These are phyloP conservation scores for Microplitis demolitor DNA, from an alignment of 1,140 invertebrate species.

Conservation along the genomic window DNA sequence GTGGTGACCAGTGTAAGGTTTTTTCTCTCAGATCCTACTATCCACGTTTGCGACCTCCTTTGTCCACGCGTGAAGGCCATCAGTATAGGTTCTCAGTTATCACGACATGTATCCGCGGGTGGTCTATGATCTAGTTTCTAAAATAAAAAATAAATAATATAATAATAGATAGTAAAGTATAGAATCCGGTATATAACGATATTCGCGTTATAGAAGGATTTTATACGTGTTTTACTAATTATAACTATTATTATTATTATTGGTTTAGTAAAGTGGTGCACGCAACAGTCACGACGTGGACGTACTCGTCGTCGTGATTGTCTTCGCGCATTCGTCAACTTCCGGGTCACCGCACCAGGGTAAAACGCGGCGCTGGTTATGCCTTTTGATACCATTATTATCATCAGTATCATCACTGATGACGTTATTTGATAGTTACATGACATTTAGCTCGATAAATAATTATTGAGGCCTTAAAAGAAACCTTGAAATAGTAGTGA, in stretches of 20 bases:
- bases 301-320: background rate
- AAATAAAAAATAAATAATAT: background rate
- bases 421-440: background rate
- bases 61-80: conserved; percentile 16
- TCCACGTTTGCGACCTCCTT: conserved; percentile 19
- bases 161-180: too few species aligned
- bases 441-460: too few species aligned
- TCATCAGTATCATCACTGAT: background rate
- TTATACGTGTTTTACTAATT: background rate
- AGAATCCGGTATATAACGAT: too few species aligned
- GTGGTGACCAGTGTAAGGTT: conserved; percentile 7
- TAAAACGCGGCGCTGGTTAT: background rate
- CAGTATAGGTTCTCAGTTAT: too few species aligned
- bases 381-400: background rate
- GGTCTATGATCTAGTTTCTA: background rate
- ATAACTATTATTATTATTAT: background rate
- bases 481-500: background rate
- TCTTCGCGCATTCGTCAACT: conserved; percentile 1
- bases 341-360: background rate
- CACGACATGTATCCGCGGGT: background rate
- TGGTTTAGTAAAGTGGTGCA: background rate
- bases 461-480: background rate
- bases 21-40: background rate
- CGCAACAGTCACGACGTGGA: background rate
- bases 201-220: too few species aligned